Percentiles rank a stretch among this genome's conserved stretches.
Evolutionary conservation across 2,888 invertebrate species (phyloP).

Genomic region (Alitta virens): DNA sequence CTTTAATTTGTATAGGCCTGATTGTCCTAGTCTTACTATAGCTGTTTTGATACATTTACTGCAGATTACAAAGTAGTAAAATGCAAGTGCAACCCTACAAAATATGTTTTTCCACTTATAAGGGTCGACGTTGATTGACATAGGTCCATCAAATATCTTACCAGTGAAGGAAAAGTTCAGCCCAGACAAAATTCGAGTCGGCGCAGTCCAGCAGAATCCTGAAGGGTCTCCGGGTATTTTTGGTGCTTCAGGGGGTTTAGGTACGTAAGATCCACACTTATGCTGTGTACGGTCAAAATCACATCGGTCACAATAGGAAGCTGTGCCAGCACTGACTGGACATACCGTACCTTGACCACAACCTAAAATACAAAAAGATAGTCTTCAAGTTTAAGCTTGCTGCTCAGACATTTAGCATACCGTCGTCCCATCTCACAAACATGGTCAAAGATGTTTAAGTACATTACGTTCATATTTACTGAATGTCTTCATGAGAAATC

Average conservation of each 20-base stretch:
- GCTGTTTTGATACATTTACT: too few species aligned
- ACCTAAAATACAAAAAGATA: conserved; percentile 31
- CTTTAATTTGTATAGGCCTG: too few species aligned
- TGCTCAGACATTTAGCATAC: not conserved
- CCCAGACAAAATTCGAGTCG: conserved; percentile 28
- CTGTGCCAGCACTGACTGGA: conserved; percentile 30
- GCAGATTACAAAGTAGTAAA: too few species aligned
- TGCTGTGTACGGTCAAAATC: conserved; percentile 41
- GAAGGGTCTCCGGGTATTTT: not conserved
- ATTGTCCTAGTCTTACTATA: too few species aligned
- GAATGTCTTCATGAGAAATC: too few species aligned
- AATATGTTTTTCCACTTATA: too few species aligned
- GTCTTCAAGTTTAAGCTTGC: not conserved
- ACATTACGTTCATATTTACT: too few species aligned
- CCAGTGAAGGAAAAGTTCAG: conserved; percentile 29
- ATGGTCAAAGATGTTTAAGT: too few species aligned
- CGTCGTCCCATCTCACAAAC: too few species aligned
- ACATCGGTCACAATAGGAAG: conserved; percentile 50
- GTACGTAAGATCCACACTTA: conserved; percentile 37
- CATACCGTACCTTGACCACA: conserved; percentile 53
- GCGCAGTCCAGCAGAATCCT: conserved; percentile 33
- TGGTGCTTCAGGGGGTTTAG: not conserved
- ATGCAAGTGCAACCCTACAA: too few species aligned
- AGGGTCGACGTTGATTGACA: too few species aligned
- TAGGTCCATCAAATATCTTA: too few species aligned